Conservation (phyloP, 2,888 invertebrate genomes). For the Caenorhabditis panamensis region DNA sequence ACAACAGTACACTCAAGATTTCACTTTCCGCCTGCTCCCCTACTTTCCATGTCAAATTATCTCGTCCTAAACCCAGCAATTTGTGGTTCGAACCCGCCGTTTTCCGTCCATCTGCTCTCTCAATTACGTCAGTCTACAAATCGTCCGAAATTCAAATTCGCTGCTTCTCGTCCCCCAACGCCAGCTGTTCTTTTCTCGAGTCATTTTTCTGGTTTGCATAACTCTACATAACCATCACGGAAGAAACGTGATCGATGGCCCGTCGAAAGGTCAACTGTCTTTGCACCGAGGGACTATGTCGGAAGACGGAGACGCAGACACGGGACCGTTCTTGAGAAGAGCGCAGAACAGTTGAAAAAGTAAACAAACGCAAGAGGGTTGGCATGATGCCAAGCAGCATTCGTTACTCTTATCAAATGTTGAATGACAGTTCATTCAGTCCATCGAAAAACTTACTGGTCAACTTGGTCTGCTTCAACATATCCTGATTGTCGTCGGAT, state of each 20-base stretch:
- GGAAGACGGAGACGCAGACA: conserved; percentile 6
- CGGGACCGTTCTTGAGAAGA: conserved; percentile 5
- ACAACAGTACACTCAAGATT: neutral
- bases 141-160: conserved; percentile 13
- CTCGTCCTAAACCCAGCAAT: conserved; percentile 20
- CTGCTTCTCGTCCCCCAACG: conserved; percentile 2
- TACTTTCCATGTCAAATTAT: conserved; percentile 1
- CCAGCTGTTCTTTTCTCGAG: conserved; percentile 55
- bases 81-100: too few relatives aligned
- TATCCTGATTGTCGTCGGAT: conserved; percentile 14
- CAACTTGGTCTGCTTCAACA: conserved; percentile 52
- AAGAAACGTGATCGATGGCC: conserved; percentile 49
- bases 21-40: neutral
- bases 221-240: conserved; percentile 46
- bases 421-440: too few relatives aligned
- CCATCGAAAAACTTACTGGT: too few relatives aligned
- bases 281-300: conserved; percentile 25
- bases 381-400: conserved; percentile 4
- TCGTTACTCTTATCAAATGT: neutral
- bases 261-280: conserved; percentile 35
- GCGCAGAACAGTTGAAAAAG: conserved; percentile 12
- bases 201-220: conserved; percentile 36
- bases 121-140: conserved; percentile 12
- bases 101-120: conserved; percentile 31
- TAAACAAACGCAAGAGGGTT: conserved; percentile 18